phyloP scores from a whole-genome alignment of 2,888 invertebrate species.

The Drosophila meridionalis region DNA sequence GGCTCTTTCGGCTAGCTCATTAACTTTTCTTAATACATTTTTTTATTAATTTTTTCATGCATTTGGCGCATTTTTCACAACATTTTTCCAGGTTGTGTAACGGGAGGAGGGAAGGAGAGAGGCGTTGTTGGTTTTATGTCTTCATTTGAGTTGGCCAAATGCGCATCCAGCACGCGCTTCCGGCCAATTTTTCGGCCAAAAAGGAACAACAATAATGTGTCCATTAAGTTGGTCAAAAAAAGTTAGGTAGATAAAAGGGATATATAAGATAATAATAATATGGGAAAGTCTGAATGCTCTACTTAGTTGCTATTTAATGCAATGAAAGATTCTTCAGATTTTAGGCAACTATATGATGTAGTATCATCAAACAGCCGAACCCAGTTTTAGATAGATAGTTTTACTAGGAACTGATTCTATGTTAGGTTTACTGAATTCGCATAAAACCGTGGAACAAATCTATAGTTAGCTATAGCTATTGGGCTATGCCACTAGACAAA shows the following conservation, averaged over 20 bases:
- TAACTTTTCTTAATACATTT: constrained; percentile 1
- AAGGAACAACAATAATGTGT: constrained; percentile 49
- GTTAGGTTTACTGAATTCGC: not conserved
- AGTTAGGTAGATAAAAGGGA: not conserved
- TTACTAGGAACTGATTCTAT: no score
- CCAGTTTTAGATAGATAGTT: no score
- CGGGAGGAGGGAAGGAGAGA: no score
- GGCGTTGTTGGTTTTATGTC: constrained; percentile 30
- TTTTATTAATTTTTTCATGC: constrained; percentile 37
- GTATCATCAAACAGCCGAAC: no score
- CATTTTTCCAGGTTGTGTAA: not conserved
- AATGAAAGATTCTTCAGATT: not conserved
- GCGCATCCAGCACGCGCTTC: constrained; percentile 68
- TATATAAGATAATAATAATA: not conserved
- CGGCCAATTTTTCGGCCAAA: constrained; percentile 39
- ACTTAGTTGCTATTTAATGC: not conserved
- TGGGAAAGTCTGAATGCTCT: constrained; percentile 12
- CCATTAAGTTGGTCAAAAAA: constrained; percentile 55
- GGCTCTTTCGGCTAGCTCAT: constrained; percentile 24
- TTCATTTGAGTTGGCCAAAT: constrained; percentile 58
- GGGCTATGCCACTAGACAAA: not conserved
- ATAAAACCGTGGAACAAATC: not conserved
- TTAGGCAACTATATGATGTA: not conserved
- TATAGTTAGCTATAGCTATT: not conserved
- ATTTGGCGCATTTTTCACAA: constrained; percentile 59